These are phyloP conservation scores for Dromococcyx pavoninus DNA, from an alignment of 2,797 vertebrate species.

Conservation along the genomic window DNA sequence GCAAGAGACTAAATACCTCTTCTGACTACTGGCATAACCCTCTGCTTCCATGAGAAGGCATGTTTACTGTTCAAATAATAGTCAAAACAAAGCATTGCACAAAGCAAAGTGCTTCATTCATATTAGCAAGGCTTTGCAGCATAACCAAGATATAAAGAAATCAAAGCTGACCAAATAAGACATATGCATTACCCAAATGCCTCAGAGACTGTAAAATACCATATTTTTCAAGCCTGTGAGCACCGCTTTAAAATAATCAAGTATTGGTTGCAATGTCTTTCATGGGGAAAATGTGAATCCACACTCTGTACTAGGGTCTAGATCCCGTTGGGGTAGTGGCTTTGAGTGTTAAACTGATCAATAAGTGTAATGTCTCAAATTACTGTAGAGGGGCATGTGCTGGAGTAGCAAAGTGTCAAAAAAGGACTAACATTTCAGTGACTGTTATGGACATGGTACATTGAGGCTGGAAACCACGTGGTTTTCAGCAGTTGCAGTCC, in stretches of 20 bases:
- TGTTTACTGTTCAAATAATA: neutral
- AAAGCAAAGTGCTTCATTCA: neutral
- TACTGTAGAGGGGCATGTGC: neutral
- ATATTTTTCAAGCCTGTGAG: neutral
- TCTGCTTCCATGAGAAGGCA: neutral
- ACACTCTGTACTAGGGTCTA: fast-evolving
- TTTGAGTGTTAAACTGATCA: neutral
- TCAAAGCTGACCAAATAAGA: neutral
- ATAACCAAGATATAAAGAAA: neutral
- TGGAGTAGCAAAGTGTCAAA: neutral
- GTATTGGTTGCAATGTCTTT: neutral
- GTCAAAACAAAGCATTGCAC: neutral
- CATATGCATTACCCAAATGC: neutral
- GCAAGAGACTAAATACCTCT: neutral
- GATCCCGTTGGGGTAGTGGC: fast-evolving
- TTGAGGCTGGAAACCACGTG: fast-evolving
- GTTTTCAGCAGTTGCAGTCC: neutral
- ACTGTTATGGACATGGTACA: fast-evolving
- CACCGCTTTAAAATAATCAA: fast-evolving
- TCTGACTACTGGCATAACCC: neutral
- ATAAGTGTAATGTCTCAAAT: neutral
- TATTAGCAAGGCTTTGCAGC: neutral
- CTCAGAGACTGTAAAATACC: neutral
- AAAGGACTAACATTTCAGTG: fast-evolving
- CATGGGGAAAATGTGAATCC: neutral